Evolutionary conservation across 1,140 invertebrate species (phyloP).

Genomic region (Eriocheir sinensis): DNA sequence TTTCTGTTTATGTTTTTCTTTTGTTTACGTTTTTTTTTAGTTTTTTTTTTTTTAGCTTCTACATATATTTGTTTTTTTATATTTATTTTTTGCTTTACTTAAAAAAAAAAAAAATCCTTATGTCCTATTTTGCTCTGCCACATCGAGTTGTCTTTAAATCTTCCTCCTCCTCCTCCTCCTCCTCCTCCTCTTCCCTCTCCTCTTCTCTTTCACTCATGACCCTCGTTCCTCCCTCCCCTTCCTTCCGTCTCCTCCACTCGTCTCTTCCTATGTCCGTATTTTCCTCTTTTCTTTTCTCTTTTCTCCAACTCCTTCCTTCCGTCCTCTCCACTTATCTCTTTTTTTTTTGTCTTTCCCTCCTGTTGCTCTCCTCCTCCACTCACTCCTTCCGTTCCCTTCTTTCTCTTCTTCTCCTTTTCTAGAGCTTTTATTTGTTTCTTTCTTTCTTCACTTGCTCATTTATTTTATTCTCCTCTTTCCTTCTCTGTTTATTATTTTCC

Average conservation of each 20-base stretch:
- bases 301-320: neutral
- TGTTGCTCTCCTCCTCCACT: neutral
- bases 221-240: neutral
- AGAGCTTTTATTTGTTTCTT: neutral
- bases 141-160: too few relatives aligned
- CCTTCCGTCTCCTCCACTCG: neutral
- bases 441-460: neutral
- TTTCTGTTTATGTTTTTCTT: too few relatives aligned
- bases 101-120: too few relatives aligned
- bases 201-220: neutral
- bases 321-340: conserved; percentile 20
- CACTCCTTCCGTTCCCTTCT: neutral
- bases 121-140: too few relatives aligned
- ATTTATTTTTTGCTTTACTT: too few relatives aligned
- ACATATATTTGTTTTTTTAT: too few relatives aligned
- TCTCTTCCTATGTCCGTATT: neutral
- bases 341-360: conserved; percentile 43
- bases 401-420: neutral
- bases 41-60: too few relatives aligned
- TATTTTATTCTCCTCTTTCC: neutral
- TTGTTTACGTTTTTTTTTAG: too few relatives aligned
- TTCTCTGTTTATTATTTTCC: neutral
- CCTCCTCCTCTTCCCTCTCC: neutral
- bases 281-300: neutral
- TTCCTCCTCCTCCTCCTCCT: neutral